Base-by-base conservation (phyloP, 92 coral and sea anemone genomes). In the Heteractis magnifica region DNA sequence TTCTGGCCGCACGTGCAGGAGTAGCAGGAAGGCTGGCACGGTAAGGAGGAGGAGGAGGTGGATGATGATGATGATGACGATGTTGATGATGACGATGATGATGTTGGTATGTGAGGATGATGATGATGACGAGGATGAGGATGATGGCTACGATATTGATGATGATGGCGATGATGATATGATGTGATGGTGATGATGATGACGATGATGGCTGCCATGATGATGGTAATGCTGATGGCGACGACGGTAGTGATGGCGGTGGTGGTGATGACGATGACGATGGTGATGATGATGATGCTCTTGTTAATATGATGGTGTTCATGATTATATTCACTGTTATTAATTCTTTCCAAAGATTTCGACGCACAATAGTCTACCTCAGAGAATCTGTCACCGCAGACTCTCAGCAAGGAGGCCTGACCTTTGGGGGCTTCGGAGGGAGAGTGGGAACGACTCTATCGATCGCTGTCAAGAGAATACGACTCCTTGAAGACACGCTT, bases 11-110 rank as follows among this genome's bases (percentile, higher is more conserved):
- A 0, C 95, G 96, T 3, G 98, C 98, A 6, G 98, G 98, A 14
- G 95, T 92, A 49, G 96, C 98, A 52, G 98, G 98, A 51, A 89
- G 98, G 77, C 85, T 94, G 44, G 98, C 98, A n/a, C 85, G 98
- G 98, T 94, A 64, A 49, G 68, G 19, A 16, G 18, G 7, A 18
- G 70, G 20, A 18, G 23, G 20, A 6, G 26, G 59, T 0, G 59
- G 68, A 60, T 60, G 16, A 16, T 62, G 70, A 62, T 62, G 21
- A 62, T n/a, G 70, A 12, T 1, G 59, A 8, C 1, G 59, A 53
- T 8, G 59, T 0, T 12, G 8, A 62, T 9, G 23, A 11, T 62
- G 9, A 62, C 19, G 70, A 60, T 60, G 68, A 60, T 18, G 68
- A 60, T 18, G 70, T 1, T 16, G 8, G 59, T 8, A 7, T 53